Conservation (phyloP, 1,140 invertebrate species). For the Drosophila sturtevanti region DNA sequence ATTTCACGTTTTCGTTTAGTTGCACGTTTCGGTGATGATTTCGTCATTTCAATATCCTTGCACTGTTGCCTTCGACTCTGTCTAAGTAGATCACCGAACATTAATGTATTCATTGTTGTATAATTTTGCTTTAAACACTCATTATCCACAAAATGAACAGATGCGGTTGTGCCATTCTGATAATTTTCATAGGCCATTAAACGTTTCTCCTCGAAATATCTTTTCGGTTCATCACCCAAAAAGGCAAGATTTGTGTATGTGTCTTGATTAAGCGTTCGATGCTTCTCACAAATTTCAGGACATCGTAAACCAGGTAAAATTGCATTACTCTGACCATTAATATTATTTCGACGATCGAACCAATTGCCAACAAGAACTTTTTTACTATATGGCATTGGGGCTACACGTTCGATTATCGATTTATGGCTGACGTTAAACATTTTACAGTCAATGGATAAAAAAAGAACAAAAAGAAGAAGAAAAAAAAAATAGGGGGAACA, state of each 20-base stretch:
- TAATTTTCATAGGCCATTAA: conserved; percentile 33
- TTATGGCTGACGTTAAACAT: conserved; percentile 1
- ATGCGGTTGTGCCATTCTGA: conserved; percentile 2
- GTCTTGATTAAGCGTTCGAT: conserved; percentile 41
- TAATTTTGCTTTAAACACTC: conserved; percentile 31
- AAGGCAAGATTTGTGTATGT: conserved; percentile 30
- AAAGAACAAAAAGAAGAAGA: too few relatives aligned
- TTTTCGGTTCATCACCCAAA: background rate
- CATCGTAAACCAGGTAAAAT: conserved; percentile 49
- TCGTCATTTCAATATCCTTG: background rate
- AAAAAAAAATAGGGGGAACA: too few relatives aligned
- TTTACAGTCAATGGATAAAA: background rate
- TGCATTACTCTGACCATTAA: conserved; percentile 44
- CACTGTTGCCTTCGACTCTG: background rate
- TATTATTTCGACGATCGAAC: conserved; percentile 50
- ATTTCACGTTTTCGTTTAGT: background rate
- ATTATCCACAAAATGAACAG: conserved; percentile 34
- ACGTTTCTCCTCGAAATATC: conserved; percentile 27
- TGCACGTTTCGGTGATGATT: background rate
- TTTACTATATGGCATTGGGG: conserved; percentile 28
- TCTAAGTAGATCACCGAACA: conserved; percentile 45
- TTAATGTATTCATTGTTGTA: conserved; percentile 54
- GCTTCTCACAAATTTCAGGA: conserved; percentile 36
- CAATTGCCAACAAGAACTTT: conserved; percentile 62
- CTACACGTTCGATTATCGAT: conserved; percentile 30